phyloP scores from a whole-genome alignment of 2,797 vertebrate species.

The Xerus rutilus region DNA sequence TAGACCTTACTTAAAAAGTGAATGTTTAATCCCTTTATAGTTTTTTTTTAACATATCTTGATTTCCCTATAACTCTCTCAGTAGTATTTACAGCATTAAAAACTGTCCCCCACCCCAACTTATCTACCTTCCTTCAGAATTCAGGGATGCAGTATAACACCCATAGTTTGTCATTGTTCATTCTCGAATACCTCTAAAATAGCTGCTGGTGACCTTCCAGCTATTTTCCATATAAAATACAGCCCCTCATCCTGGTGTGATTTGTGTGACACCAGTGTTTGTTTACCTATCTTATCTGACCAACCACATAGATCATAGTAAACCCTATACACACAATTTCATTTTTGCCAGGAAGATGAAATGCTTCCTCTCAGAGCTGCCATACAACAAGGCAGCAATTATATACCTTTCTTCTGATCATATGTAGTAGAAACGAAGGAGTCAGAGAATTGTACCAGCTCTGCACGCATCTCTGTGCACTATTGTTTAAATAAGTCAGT shows the following conservation, averaged over 20 bases:
- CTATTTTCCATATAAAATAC: slow-evolving; percentile 65
- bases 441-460: not conserved
- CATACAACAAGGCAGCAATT: not conserved
- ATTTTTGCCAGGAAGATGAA: slow-evolving; percentile 71
- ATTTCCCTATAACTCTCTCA: slow-evolving; percentile 15
- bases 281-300: slow-evolving; percentile 64
- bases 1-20: not conserved
- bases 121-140: slow-evolving; percentile 54
- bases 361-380: slow-evolving; percentile 45
- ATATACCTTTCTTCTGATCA: slow-evolving; percentile 11
- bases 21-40: not conserved
- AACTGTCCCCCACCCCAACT: not conserved
- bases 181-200: slow-evolving; percentile 51
- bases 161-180: not conserved
- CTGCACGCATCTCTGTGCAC: not conserved
- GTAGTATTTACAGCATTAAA: slow-evolving; percentile 2
- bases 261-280: slow-evolving; percentile 69
- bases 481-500: not conserved
- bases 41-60: not conserved
- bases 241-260: slow-evolving; percentile 28
- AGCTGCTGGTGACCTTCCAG: slow-evolving; percentile 65
- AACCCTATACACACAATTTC: slow-evolving; percentile 71
- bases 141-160: not conserved
- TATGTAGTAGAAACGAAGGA: not conserved
- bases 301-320: slow-evolving; percentile 70